Percentiles rank a stretch among this genome's conserved stretches.
Conservation (phyloP, 2,888 invertebrate genomes). For the Dynastes hyllus region DNA sequence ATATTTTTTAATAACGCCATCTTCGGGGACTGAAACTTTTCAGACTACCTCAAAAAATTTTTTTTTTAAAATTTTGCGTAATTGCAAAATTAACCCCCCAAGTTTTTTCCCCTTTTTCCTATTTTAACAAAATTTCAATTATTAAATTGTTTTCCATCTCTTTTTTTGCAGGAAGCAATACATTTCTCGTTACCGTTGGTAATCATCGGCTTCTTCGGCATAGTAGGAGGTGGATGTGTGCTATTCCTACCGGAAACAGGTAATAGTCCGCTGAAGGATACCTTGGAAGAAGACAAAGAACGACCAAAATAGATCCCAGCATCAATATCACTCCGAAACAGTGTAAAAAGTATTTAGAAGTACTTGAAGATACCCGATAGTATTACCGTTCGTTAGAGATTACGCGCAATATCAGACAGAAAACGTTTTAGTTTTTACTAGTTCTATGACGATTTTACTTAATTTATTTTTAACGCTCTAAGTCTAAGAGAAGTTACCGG, state of each 20-base stretch:
- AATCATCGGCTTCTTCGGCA: conserved; percentile 80
- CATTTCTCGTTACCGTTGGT: conserved; percentile 82
- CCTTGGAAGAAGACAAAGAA: conserved; percentile 58
- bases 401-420: neutral
- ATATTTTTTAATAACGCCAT: too few species aligned
- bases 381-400: conserved; percentile 1
- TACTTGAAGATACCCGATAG: conserved; percentile 15
- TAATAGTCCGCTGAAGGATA: conserved; percentile 71
- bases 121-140: neutral
- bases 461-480: conserved; percentile 10
- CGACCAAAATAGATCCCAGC: neutral
- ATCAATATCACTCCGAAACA: too few species aligned
- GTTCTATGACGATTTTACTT: neutral
- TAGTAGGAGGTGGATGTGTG: conserved; percentile 82
- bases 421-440: conserved; percentile 15
- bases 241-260: conserved; percentile 86
- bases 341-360: neutral
- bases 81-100: too few species aligned
- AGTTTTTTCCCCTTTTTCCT: neutral
- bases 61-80: too few species aligned
- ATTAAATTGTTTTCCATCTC: neutral
- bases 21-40: too few species aligned
- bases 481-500: too few species aligned
- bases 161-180: conserved; percentile 75
- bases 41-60: too few species aligned